Percentiles rank a stretch among this genome's conserved stretches.
phyloP scores from a whole-genome alignment of 2,113 vertebrate genomes.

The Lates calcarifer region DNA sequence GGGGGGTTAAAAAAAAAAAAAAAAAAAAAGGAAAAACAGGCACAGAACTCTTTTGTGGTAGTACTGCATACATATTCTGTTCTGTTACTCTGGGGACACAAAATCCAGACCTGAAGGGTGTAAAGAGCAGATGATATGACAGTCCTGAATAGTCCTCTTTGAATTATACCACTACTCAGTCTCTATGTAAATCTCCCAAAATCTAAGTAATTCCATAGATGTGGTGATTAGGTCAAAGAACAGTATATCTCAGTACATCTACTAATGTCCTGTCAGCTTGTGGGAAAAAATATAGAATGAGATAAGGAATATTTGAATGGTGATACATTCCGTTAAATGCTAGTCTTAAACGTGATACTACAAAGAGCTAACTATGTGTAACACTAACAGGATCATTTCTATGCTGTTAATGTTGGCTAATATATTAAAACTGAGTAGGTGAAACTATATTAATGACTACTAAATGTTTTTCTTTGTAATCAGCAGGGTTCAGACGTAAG shows the following conservation, averaged over 20 bases:
- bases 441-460: slow-evolving; percentile 23
- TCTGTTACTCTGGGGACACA: not conserved
- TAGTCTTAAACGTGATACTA: slow-evolving; percentile 52
- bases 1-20: not conserved
- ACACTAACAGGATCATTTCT: slow-evolving; percentile 28
- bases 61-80: slow-evolving; percentile 21
- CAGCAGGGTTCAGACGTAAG: slow-evolving; percentile 11
- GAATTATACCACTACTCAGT: not conserved
- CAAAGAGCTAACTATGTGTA: slow-evolving; percentile 12
- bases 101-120: not conserved
- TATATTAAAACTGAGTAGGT: slow-evolving; percentile 2
- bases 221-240: slow-evolving; percentile 19
- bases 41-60: not conserved
- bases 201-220: not conserved
- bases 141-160: not conserved
- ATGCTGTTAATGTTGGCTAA: slow-evolving; percentile 36
- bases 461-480: slow-evolving; percentile 7
- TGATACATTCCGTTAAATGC: slow-evolving; percentile 63
- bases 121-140: slow-evolving; percentile 3
- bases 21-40: not conserved
- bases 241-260: not conserved
- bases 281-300: slow-evolving; percentile 15
- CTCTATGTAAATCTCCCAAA: not conserved
- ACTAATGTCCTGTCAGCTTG: slow-evolving; percentile 20
- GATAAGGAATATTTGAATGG: slow-evolving; percentile 15